A percentile compares a stretch with the other conserved stretches of the same genome.
Conservation (phyloP, 37 sponge, comb jelly and placozoan species). For the Axinella damicornis region DNA sequence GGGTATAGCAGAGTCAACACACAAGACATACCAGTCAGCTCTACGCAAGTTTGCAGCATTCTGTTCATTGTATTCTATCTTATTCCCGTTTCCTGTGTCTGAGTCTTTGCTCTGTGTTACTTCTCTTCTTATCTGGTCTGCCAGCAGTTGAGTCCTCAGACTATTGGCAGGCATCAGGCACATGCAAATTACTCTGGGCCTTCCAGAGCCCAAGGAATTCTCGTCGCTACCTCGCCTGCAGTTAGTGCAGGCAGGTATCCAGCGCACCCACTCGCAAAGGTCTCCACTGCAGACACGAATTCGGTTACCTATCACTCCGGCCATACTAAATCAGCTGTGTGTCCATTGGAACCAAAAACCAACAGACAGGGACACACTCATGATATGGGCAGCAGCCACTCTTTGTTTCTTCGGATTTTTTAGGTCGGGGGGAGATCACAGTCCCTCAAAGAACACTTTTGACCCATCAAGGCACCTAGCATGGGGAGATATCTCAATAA, state of each 20-base stretch:
- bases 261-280: neutral
- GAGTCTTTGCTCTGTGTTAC: conserved; percentile 29
- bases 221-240: conserved; percentile 49
- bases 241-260: conserved; percentile 50
- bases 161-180: conserved; percentile 62
- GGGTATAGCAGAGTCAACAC: conserved; percentile 64
- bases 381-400: conserved; percentile 31
- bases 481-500: conserved; percentile 14
- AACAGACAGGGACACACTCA: neutral
- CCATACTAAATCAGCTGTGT: conserved; percentile 11
- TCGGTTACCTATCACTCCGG: conserved; percentile 58
- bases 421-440: conserved; percentile 19
- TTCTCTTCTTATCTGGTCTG: conserved; percentile 41
- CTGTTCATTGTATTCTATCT: conserved; percentile 45
- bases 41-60: conserved; percentile 35
- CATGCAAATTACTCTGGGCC: conserved; percentile 44
- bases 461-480: conserved; percentile 6
- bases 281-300: neutral
- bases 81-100: conserved; percentile 57
- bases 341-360: neutral
- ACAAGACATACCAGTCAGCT: conserved; percentile 47
- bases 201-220: conserved; percentile 31
- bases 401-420: conserved; percentile 53
- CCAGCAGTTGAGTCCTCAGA: conserved; percentile 28
- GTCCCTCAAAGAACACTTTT: neutral